Evolutionary conservation across 2,888 invertebrate genomes (phyloP), one percentile per base, ranked within the genome.

Genomic region (Parascotia fuliginaria): DNA sequence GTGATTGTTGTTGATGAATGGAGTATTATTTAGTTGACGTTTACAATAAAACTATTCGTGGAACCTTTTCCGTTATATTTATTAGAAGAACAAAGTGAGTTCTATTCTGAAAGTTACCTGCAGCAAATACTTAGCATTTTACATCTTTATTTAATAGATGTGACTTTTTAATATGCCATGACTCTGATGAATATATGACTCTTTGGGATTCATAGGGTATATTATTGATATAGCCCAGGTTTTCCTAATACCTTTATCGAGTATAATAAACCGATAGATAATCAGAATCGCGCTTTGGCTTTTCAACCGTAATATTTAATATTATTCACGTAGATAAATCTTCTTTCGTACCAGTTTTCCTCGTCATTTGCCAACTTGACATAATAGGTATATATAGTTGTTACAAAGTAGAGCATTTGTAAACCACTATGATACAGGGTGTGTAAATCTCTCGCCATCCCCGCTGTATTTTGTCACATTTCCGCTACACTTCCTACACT

Each of bases 1-100:
- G 73, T 76, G 68, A 79, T 78, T 81, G 76, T 83, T 75, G 37
- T 33, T 53, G 70, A 69, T 77, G 67, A 76, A 75, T 75, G 72
- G 71, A 66, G 62, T 43, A 61, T 70, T 69, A 61, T 70, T 65
- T 52, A 58, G 48, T 60, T 56, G 63, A 58, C 57, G 53, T 60
- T 64, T 48, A 61, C 60, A 69, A 71, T 69, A 42, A 47, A 55
- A 51, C 22, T 11, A 29, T 77, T 70, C 59, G 27, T 19, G 36
- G 60, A 71, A 73, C 44, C 29, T 32, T 22, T 24, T 9, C 57
- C 40, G 60, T 62, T 62, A 53, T 12, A 47, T 49, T 57, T 36
- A 22, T 42, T 24, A 37, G 19, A 39, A 31, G 4, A 9, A 56
- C 32, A 29, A 34, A 42, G 9, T 3, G 13, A 34, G 19, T 11